phyloP scores from a whole-genome alignment of 2,113 vertebrate species.

The Epinephelus moara region DNA sequence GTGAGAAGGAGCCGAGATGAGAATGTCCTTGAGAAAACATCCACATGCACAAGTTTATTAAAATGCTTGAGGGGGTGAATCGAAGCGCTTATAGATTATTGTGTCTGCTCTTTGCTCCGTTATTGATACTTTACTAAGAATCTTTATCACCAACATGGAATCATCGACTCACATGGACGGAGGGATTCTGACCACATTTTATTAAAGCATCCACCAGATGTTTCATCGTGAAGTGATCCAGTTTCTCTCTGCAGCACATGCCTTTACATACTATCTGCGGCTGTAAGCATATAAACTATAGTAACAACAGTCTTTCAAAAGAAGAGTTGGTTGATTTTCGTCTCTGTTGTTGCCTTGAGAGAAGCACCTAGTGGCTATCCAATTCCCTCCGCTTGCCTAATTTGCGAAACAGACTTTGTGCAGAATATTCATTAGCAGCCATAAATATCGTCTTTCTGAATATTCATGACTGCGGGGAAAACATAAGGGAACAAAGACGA shows the following conservation, averaged over 20 bases:
- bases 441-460: conserved; percentile 65
- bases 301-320: conserved; percentile 46
- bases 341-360: conserved; percentile 42
- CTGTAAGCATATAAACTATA: conserved; percentile 1
- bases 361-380: conserved; percentile 36
- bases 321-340: conserved; percentile 32
- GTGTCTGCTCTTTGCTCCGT: not conserved
- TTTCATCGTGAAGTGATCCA: conserved; percentile 3
- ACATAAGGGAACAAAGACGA: conserved; percentile 16
- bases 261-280: not conserved
- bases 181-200: not conserved
- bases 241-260: not conserved
- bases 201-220: not conserved
- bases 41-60: conserved; percentile 22
- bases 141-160: not conserved
- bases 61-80: conserved; percentile 28
- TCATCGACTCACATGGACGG: not conserved
- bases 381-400: conserved; percentile 51
- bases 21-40: conserved; percentile 56
- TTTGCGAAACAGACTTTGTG: conserved; percentile 54
- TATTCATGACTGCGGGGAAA: conserved; percentile 73
- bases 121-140: conserved; percentile 5
- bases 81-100: conserved; percentile 13
- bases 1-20: not conserved
- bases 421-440: conserved; percentile 68